A percentile compares a stretch with the other conserved stretches of the same genome.
phyloP scores from a whole-genome alignment of 1,140 invertebrate species.

The Portunus trituberculatus region DNA sequence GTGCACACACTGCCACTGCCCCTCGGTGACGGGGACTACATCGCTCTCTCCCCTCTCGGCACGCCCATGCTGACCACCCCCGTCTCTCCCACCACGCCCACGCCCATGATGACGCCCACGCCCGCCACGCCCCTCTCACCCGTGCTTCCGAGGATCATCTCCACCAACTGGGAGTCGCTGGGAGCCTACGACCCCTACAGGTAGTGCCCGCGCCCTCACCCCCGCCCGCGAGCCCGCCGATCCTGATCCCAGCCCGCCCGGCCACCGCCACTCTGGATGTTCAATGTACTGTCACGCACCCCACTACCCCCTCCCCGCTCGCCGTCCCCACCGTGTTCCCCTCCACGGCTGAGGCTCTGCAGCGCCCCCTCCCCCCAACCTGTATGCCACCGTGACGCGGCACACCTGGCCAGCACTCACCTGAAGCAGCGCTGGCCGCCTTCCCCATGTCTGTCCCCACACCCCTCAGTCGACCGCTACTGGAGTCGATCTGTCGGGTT shows the following conservation, averaged over 20 bases:
- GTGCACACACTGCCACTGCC: conserved; percentile 73
- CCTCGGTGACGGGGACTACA: conserved; percentile 57
- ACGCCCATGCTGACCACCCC: conserved; percentile 69
- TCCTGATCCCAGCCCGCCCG: not conserved
- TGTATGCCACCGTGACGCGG: not conserved
- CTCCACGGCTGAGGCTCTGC: not conserved
- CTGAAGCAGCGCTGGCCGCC: not conserved
- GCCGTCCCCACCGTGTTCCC: not conserved
- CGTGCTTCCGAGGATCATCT: conserved; percentile 77
- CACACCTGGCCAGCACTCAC: not conserved
- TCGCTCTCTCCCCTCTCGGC: conserved; percentile 64
- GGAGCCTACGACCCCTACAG: conserved; percentile 77
- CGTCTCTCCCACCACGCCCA: conserved; percentile 74
- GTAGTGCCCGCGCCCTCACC: conserved; percentile 49
- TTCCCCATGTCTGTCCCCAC: not conserved
- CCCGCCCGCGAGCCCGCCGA: not conserved
- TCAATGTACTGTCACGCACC: not conserved
- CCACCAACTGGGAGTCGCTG: conserved; percentile 77
- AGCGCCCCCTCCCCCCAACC: conserved; percentile 22
- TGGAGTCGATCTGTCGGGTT: conserved; percentile 1
- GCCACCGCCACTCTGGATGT: conserved; percentile 10
- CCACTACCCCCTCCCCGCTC: not conserved
- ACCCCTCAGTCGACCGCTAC: not conserved
- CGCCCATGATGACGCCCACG: conserved; percentile 73
- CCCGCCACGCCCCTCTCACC: conserved; percentile 75